Percentiles rank a stretch among this genome's conserved stretches.
Evolutionary conservation across 2,888 invertebrate genomes (phyloP).

Genomic region (Luperina testacea): DNA sequence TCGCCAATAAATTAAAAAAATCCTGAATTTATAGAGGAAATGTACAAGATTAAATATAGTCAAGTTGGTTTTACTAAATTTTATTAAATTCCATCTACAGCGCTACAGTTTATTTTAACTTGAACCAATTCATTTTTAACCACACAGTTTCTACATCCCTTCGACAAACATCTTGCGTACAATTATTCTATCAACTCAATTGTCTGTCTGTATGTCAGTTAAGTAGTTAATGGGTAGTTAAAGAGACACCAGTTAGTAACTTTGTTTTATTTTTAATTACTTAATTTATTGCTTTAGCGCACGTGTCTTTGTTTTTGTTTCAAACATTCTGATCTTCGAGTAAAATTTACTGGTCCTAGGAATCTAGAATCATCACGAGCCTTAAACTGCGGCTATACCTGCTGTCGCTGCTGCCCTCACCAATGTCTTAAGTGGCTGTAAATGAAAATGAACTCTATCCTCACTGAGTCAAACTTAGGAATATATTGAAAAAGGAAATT

Average conservation of each 20-base stretch:
- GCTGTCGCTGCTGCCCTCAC: background rate
- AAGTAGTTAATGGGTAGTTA: slow-evolving; percentile 28
- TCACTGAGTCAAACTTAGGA: background rate
- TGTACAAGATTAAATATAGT: background rate
- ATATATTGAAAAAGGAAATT: background rate
- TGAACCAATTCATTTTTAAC: background rate
- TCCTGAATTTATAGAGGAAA: background rate
- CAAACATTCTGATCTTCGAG: background rate
- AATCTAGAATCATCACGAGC: background rate
- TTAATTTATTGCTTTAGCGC: slow-evolving; percentile 17
- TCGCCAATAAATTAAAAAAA: background rate
- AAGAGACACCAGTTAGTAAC: background rate
- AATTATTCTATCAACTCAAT: slow-evolving; percentile 59
- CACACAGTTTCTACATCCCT: background rate
- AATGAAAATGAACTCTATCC: background rate
- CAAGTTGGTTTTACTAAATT: background rate
- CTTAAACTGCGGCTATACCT: background rate
- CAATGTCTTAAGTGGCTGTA: background rate
- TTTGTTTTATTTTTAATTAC: slow-evolving; percentile 42
- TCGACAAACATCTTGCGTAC: slow-evolving; percentile 1
- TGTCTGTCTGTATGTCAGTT: slow-evolving; percentile 27
- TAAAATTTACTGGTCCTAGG: background rate
- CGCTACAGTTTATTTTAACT: background rate
- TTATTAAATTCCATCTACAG: background rate
- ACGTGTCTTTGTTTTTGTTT: background rate